Conservation (phyloP, 2,797 vertebrate genomes). For the Monodelphis domestica region DNA sequence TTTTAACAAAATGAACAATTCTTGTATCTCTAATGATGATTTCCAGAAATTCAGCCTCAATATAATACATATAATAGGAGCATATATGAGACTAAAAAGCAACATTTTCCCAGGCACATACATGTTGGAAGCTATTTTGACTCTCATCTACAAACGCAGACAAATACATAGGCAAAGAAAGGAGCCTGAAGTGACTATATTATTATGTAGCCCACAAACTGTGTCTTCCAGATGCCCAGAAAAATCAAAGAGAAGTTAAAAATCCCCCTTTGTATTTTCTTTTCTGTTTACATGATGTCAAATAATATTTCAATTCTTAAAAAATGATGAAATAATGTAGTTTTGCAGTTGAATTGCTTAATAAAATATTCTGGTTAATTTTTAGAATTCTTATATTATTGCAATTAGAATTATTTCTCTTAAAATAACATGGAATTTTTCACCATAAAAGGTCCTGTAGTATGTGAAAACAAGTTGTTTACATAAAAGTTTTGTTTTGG, state of each 20-base stretch:
- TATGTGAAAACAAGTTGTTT: neutral
- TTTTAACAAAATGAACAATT: neutral
- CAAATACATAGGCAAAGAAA: neutral
- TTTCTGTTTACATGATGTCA: neutral
- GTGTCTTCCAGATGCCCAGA: neutral
- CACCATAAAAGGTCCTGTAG: neutral
- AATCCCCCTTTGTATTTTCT: neutral
- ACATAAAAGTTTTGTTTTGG: conserved; percentile 7
- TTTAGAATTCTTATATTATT: neutral
- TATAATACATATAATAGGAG: neutral
- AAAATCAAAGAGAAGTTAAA: neutral
- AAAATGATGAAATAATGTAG: neutral
- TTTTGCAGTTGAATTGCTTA: neutral
- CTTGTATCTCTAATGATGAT: neutral
- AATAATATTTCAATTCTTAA: neutral
- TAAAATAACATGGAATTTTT: neutral
- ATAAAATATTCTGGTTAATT: neutral
- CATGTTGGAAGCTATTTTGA: neutral
- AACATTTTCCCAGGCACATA: neutral
- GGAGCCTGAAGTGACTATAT: neutral
- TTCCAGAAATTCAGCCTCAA: neutral
- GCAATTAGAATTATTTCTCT: neutral
- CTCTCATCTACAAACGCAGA: neutral
- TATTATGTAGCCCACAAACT: neutral
- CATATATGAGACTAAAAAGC: neutral